Base-by-base conservation (phyloP, 2,113 vertebrate genomes). In the Scartelaos histophorus region DNA sequence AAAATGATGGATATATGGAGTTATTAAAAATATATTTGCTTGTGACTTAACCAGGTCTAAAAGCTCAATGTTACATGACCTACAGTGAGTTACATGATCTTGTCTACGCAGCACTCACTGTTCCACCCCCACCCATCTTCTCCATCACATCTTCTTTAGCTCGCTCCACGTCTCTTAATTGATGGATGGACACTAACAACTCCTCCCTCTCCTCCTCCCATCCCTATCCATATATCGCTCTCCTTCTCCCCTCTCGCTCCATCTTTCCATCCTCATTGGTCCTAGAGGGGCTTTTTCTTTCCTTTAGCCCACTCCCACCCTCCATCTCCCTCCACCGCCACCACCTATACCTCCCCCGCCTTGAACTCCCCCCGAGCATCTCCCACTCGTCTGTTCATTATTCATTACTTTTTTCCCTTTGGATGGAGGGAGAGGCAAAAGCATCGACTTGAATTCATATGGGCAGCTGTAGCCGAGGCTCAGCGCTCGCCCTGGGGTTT, bases 401-500 rank as follows among this genome's bases (percentile, higher is more conserved):
- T 93, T 94, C 87, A 92, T 93, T 88, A 82, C 73, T 82, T 89
- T 29, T 43, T 90, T 91, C 77, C 82, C 84, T 85, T 92, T 86
- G 81, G 87, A 91, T 80, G 82, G 73, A 70, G 76, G 51, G 81
- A 88, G 77, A 34, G 88, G 82, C 73, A 66, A 82, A 81, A 75
- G 82, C 82, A 78, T 34, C 35, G 67, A 25, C 82, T 81, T 82
- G 85, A 80, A 91, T 86, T 78, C 87, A 81, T 78, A 86, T 78
- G 82, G 85, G 58, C 58, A 34, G 83, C 19, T 17, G 15, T 6
- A 54, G 19, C 21, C 25, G 56, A 19, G 51, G n/a, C 83, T 87
- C 85, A 82, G 85, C 80, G 78, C 84, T 81, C 78, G 87, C 88
- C 89, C 81, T 83, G 80, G 82, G 86, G 84, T 85, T 0, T 89